Conservation (phyloP, 2,888 invertebrate species). For the Amphipoea lucens region DNA sequence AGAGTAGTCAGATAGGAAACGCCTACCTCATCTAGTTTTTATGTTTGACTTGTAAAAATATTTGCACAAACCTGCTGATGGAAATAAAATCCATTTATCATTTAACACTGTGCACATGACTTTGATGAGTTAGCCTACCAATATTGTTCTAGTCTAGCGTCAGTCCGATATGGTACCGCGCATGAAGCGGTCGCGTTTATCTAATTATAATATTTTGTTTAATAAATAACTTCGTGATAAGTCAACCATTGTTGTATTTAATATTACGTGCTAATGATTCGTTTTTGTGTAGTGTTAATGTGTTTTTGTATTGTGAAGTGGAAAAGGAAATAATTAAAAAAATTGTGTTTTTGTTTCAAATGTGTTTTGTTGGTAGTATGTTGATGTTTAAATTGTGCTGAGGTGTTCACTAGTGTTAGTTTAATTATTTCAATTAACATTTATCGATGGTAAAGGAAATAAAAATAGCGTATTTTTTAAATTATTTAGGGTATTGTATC, state of each 20-base stretch:
- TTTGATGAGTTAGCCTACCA: not conserved
- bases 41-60: not conserved
- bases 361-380: not conserved
- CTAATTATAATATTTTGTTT: not conserved
- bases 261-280: not conserved
- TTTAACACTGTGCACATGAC: not conserved
- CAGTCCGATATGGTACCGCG: conserved; percentile 28
- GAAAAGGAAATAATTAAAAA: not conserved
- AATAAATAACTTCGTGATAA: conserved; percentile 1
- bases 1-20: too few relatives aligned
- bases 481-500: not conserved
- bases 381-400: not conserved
- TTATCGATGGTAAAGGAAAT: not conserved
- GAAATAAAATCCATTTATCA: not conserved
- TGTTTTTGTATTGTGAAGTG: not conserved
- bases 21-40: not conserved
- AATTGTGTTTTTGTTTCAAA: not conserved
- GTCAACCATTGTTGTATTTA: not conserved
- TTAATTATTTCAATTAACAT: not conserved
- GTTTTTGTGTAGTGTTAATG: not conserved
- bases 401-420: not conserved
- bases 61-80: not conserved
- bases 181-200: not conserved
- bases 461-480: not conserved
- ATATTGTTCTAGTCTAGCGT: conserved; percentile 5